A percentile compares a stretch with the other conserved stretches of the same genome.
These are phyloP conservation scores for Heliconius hermathena DNA, from an alignment of 1,140 invertebrate genomes.

Conservation along the genomic window DNA sequence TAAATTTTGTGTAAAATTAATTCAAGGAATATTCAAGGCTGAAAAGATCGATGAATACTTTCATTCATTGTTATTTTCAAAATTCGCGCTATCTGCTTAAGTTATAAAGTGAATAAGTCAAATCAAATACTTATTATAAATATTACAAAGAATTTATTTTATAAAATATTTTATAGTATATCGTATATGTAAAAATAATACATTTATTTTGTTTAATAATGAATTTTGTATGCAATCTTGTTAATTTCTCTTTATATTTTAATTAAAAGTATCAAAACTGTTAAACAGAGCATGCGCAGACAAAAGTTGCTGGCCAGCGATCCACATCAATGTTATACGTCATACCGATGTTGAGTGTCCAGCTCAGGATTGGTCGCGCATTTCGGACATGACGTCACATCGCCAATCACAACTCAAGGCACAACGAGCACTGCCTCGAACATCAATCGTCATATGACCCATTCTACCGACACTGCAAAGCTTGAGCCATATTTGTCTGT, in stretches of 20 bases:
- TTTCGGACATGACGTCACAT: conserved; percentile 73
- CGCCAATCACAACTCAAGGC: conserved; percentile 77
- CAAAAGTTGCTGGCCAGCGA: conserved; percentile 77
- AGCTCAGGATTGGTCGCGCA: conserved; percentile 78
- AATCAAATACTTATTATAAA: conserved; percentile 19
- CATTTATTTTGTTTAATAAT: conserved; percentile 7
- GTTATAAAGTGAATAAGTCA: conserved; percentile 10
- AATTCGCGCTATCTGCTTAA: conserved; percentile 22
- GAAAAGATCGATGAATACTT: not conserved
- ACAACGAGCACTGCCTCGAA: conserved; percentile 80
- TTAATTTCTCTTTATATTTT: not conserved
- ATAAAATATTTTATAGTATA: not conserved
- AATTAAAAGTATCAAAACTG: conserved; percentile 55
- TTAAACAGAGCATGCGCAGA: conserved; percentile 68
- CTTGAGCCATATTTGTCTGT: conserved; percentile 89
- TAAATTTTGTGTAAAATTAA: too few species aligned
- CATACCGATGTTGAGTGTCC: conserved; percentile 63
- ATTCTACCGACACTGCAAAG: conserved; percentile 80
- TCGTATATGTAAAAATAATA: not conserved
- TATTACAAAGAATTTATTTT: not conserved
- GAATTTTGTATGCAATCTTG: not conserved
- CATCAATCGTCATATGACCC: conserved; percentile 87
- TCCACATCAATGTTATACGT: conserved; percentile 80
- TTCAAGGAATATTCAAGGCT: not conserved
- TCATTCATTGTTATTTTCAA: conserved; percentile 15